These are phyloP conservation scores for Paelopatides confundens DNA, from an alignment of 53 echinoderm and acorn worm species.

Conservation along the genomic window DNA sequence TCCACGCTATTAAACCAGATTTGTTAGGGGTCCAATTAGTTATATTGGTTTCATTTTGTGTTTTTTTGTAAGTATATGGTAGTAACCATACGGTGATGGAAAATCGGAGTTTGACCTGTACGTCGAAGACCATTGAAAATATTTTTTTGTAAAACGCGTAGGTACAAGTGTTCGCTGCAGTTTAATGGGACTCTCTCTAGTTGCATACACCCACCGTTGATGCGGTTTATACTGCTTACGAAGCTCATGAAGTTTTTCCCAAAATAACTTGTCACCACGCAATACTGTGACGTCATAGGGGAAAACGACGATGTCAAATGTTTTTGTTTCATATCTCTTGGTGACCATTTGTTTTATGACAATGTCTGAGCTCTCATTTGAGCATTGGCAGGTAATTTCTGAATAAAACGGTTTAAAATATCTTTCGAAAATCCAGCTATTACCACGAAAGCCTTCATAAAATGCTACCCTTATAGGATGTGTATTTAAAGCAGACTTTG, in stretches of 20 bases:
- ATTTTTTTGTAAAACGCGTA: neutral
- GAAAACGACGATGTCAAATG: constrained; percentile 33
- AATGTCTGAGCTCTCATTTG: neutral
- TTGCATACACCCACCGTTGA: constrained; percentile 45
- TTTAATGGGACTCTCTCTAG: constrained; percentile 30
- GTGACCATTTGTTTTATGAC: constrained; percentile 8
- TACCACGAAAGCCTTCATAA: constrained; percentile 34
- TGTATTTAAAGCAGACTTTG: neutral
- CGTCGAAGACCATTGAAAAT: constrained; percentile 34
- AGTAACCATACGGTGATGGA: constrained; percentile 36
- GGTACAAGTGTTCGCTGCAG: neutral
- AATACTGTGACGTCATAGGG: constrained; percentile 47
- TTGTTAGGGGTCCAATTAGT: constrained; percentile 9
- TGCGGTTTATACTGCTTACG: neutral
- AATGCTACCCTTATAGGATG: constrained; percentile 16
- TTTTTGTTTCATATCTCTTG: constrained; percentile 11
- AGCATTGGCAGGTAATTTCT: constrained; percentile 11
- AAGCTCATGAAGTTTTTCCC: constrained; percentile 23
- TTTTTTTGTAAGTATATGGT: neutral
- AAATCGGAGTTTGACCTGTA: constrained; percentile 37
- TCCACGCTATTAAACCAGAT: constrained; percentile 27
- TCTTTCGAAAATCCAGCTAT: constrained; percentile 30
- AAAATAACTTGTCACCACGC: constrained; percentile 32
- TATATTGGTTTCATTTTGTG: neutral
- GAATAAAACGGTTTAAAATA: constrained; percentile 35